Evolutionary conservation across 2,888 invertebrate species (phyloP), one percentile per base, ranked within the genome.

Genomic region (Apantesis nais): DNA sequence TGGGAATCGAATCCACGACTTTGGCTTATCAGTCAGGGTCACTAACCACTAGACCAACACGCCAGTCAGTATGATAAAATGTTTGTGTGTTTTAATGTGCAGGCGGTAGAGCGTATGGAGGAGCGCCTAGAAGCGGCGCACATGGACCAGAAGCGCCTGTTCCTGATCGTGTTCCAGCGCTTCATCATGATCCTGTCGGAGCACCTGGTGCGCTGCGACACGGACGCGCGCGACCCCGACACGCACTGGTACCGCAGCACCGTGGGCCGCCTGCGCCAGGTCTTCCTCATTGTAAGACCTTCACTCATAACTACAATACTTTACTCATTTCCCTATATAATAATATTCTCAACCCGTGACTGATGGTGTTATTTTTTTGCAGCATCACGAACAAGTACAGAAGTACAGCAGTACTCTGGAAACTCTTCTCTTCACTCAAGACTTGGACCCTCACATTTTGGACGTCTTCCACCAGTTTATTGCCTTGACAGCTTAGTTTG

Each of bases 401-500:
- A 98, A 98, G 88, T 99, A 99, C 96, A 98, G 98, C 91, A 97
- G 98, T 80, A 99, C 99, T 0, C 92, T 99, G 90, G 99, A 99
- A 91, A 98, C 98, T 1, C 96, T 99, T 63, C 96, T 99, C 62
- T 99, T 99, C 93, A 99, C 99, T 0, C 98, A 98, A 83, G 99
- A 99, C 92, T 95, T 99, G 89, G 99, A 99, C 89, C 97, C 98
- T 5, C 99, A 99, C 90, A 99, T 99, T 87, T 94, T 99, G 76
- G 99, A 99, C 90, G 98, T 99, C 72, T 99, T 99, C 96, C 99
- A 99, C 88, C 99, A 99, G 93, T 99, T 99, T 93, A 97, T 99
- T 77, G 98, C 99, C 65, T 96, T 99, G 48, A 96, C 97, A 67
- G 96, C 97, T 39, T 66, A 66, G 14, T 2, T 16, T 37, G 0